Base-by-base conservation (phyloP, 2,113 vertebrate species). In the Platichthys flesus region DNA sequence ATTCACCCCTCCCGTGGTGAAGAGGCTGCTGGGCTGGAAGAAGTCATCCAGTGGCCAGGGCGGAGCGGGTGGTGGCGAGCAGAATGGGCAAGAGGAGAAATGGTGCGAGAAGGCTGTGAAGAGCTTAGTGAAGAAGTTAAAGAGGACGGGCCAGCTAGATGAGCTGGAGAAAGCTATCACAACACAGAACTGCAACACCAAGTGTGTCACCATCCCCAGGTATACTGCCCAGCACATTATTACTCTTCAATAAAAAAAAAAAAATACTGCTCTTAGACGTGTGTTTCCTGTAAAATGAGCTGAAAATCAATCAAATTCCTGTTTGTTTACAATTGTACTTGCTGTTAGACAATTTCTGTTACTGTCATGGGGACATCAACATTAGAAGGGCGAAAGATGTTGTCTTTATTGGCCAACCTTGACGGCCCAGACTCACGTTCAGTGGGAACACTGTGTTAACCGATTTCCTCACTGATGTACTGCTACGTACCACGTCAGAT, bases 101-200 rank as follows among this genome's bases (percentile, higher is more conserved):
- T 99, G 98, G 98, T 99, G 97, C 61, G 98, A 99, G 80, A 99
- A 99, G 91, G 97, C 97, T 0, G 97, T 99, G 80, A 99, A 99
- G 91, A 99, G 96, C 85, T 91, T 99, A 92, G 98, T 99, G 83
- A 99, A 99, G 94, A 99, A 99, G 90, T 91, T 99, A 1, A 99
- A 99, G 96, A 99, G 99, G 91, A 99, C 97, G 0, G 97, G 97
- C 73, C 97, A 99, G 86, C 94, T 99, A 74, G 98, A 99, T 83
- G 98, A 99, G 92, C 96, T 99, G 72, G 98, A 99, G 93, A 99
- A 99, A 90, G 98, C 98, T 31, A 98, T 99, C 92, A 98, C 97
- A 60, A 97, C 97, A 82, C 98, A 99, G 85, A 99, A 97, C 85
- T 96, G 97, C 95, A 98, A 97, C 93, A 99, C 98, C 74, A 99